phyloP scores from a whole-genome alignment of 2,113 vertebrate species.

The Ia io region DNA sequence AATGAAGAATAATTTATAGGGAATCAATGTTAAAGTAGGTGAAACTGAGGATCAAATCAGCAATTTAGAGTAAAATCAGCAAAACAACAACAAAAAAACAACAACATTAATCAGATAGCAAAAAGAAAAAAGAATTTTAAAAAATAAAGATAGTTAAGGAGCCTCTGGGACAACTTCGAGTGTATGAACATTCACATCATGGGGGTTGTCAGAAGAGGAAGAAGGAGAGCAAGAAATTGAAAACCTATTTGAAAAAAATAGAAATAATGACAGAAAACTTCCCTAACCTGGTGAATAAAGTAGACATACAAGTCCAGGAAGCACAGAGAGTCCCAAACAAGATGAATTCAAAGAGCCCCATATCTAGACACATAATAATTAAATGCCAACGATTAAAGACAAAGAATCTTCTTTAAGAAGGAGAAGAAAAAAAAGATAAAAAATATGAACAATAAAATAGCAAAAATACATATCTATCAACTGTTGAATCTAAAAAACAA shows the following conservation, averaged over 20 bases:
- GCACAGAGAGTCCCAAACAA: background rate
- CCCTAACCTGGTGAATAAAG: background rate
- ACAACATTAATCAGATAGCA: background rate
- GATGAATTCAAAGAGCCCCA: background rate
- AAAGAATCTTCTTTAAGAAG: background rate
- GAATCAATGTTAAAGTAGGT: background rate
- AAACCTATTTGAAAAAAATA: background rate
- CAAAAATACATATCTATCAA: background rate
- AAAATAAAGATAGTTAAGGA: background rate
- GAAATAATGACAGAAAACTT: background rate
- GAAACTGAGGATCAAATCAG: background rate
- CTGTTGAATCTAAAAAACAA: background rate
- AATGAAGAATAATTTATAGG: background rate
- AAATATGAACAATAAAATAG: background rate
- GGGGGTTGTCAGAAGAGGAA: background rate
- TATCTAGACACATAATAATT: background rate
- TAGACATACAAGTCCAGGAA: background rate
- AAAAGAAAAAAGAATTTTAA: background rate
- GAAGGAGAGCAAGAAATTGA: background rate
- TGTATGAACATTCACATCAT: background rate
- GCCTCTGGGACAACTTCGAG: background rate
- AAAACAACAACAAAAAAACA: background rate
- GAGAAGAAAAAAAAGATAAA: background rate
- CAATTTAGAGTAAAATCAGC: background rate
- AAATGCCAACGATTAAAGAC: background rate